These are phyloP conservation scores for Podiceps cristatus DNA, from an alignment of 2,113 vertebrate species.

Conservation along the genomic window DNA sequence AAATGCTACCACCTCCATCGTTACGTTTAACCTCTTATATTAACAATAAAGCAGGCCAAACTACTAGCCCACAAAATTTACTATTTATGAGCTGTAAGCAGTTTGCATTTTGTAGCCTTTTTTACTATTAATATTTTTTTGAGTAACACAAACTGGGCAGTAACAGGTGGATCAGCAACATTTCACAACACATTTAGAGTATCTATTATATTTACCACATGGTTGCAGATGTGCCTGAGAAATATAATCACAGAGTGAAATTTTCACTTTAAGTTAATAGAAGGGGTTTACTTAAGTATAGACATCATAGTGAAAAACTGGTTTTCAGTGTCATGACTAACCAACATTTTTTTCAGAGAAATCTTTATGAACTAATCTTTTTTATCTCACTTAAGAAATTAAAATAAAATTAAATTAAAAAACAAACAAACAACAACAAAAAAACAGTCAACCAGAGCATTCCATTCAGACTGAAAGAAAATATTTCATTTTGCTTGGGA, in stretches of 20 bases:
- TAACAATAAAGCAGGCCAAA: conserved; percentile 3
- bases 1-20: not conserved
- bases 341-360: not conserved
- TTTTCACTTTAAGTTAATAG: not conserved
- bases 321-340: not conserved
- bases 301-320: not conserved
- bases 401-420: not conserved
- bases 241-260: not conserved
- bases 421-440: not conserved
- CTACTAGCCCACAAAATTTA: not conserved
- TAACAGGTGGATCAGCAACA: not conserved
- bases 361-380: not conserved
- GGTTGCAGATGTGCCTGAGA: not conserved
- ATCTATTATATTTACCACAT: not conserved
- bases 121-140: not conserved
- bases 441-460: not conserved
- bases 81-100: not conserved
- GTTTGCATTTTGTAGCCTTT: not conserved
- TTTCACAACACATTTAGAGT: not conserved
- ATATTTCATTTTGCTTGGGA: not conserved
- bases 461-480: not conserved
- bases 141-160: not conserved
- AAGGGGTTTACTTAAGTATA: not conserved
- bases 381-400: not conserved
- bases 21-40: not conserved